Evolutionary conservation across 2,113 vertebrate genomes (phyloP), one percentile per base, ranked within the genome.

Genomic region (Hyperoodon ampullatus): DNA sequence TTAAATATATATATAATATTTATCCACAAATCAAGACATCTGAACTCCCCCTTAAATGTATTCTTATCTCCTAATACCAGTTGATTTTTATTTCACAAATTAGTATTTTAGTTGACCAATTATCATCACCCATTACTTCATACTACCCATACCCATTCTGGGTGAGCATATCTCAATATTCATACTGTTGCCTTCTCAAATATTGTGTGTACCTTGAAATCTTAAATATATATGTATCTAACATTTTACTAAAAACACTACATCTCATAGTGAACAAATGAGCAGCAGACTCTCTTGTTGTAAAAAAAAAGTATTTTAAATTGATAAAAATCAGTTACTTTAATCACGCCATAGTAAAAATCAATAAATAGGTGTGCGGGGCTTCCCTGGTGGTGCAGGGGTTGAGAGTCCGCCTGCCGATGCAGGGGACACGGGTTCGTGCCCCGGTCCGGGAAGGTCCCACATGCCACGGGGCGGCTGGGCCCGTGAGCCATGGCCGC

Each of bases 1-100:
- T 26, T 0, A 44, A 90, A 88, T 6, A 18, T 50, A 53, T 92
- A 80, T 15, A 19, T 33, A 47, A 42, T 74, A 70, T 21, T 21
- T 75, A 71, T 71, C 60, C 39, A 85, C 63, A 95, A 74, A 96
- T 87, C 10, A 68, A 74, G 89, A 63, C 28, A 70, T 50, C 16
- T 50, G 55, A 87, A 72, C 8, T 47, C 12, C 6, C 6, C 44
- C 7, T 65, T 66, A 30, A 77, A 92, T 87, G 2, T 90, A 90
- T 90, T 75, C 42, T 87, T 71, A 83, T 93, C 93, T 75, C 6
- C 39, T 88, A 90, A 61, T 42, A 55, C 35, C 33, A 90, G 23
- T 39, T 95, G 19, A 70, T 21, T 75, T 89, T 89, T 92, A 66
- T 35, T 95, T 74, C 60, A 92, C 19, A 89, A 88, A 91, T 44